Base-by-base conservation (phyloP, 1,140 invertebrate species). In the Oryzaephilus surinamensis region DNA sequence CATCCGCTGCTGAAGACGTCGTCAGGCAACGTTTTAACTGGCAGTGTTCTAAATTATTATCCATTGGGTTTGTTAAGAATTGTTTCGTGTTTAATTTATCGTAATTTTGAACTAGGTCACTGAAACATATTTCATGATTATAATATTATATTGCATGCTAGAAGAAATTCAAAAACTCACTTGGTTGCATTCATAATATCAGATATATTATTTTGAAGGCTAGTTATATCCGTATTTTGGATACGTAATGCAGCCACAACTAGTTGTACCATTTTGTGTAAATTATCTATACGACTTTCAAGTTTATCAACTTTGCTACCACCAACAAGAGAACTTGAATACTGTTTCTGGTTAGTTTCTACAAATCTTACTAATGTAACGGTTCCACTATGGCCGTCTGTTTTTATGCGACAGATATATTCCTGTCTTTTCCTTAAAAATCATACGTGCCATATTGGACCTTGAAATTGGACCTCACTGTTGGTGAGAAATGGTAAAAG, bases 281-380 rank as follows among this genome's bases (percentile, higher is more conserved):
- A 27, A 15, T 41, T 42, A 13, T 46, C 44, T n/a, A n/a, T n/a
- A n/a, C n/a, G 15, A 42, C 11, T 31, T 20, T n/a, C 19, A 35
- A 23, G 27, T 2, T 10, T n/a, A 4, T 3, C n/a, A 27, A 27
- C 26, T 11, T 29, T 17, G 16, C 30, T n/a, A 31, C 7, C 13
- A 17, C 1, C 14, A 1, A 6, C 1, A 6, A 17, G 13, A 31
- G 10, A 17, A 17, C n/a, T 15, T 17, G n/a, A 31, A 7, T 14
- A 3, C 4, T 6, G 13, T 31, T 12, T 14, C n/a, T 15, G 30
- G 30, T 31, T 31, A 3, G n/a, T 31, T 31, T 31, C n/a, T 11
- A n/a, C 19, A 17, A 13, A 31, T 5, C 13, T n/a, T n/a, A n/a
- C n/a, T n/a, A n/a, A n/a, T n/a, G n/a, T n/a, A n/a, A n/a, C n/a